A percentile compares a stretch with the other conserved stretches of the same genome.
phyloP scores from a whole-genome alignment of 2,888 invertebrate species.

The Lasioglossum vierecki region DNA sequence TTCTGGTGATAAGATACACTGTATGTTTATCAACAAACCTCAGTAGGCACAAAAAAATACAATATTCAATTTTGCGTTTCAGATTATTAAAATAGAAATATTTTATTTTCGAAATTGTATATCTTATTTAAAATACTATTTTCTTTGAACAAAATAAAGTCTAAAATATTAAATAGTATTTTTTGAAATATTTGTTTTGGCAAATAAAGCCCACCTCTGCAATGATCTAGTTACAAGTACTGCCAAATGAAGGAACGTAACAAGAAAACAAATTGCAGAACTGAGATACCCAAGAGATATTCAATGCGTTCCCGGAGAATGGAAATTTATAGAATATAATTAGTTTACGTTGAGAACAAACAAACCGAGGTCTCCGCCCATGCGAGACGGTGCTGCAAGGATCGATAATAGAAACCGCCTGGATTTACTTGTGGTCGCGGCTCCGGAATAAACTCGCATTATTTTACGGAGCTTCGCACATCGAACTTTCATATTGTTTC shows the following conservation, averaged over 20 bases:
- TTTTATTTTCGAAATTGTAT: too few species aligned
- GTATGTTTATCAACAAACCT: too few species aligned
- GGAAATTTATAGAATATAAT: slow-evolving; percentile 39
- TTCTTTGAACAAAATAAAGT: too few species aligned
- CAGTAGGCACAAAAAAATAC: too few species aligned
- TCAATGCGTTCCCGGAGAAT: slow-evolving; percentile 27
- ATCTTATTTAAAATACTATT: too few species aligned
- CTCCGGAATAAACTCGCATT: background rate
- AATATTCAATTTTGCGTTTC: too few species aligned
- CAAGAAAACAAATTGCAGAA: slow-evolving; percentile 2
- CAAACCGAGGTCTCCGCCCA: slow-evolving; percentile 21
- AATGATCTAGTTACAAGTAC: background rate
- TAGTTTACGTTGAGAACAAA: slow-evolving; percentile 33
- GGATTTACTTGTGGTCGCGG: background rate
- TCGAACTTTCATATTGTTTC: background rate
- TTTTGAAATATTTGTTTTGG: too few species aligned
- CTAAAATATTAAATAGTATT: too few species aligned
- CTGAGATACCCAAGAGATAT: background rate
- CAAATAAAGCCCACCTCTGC: too few species aligned
- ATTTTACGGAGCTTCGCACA: background rate
- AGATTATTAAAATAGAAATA: too few species aligned
- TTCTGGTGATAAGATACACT: too few species aligned
- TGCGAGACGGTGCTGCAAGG: background rate
- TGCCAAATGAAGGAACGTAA: slow-evolving; percentile 8
- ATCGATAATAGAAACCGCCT: slow-evolving; percentile 46